Evolutionary conservation across 1,140 invertebrate genomes (phyloP).

Genomic region (Apis florea): DNA sequence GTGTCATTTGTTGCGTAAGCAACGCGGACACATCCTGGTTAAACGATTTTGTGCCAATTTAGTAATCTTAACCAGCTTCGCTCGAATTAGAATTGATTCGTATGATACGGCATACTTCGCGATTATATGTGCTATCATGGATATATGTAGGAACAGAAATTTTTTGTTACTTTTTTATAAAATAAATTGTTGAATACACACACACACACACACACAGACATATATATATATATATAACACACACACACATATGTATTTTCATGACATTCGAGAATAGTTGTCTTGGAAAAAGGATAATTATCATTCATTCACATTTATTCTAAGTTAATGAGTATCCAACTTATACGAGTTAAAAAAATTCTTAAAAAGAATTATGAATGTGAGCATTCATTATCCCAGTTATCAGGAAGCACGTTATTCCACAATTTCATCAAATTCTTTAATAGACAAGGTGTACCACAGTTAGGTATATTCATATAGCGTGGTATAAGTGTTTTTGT

Average conservation of each 20-base stretch:
- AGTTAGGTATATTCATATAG: conserved; percentile 78
- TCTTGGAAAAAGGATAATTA: background rate
- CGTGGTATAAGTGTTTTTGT: conserved; percentile 47
- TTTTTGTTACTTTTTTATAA: background rate
- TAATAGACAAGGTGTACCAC: conserved; percentile 78
- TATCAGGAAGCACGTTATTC: conserved; percentile 76
- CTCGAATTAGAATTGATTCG: conserved; percentile 61
- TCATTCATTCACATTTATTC: background rate
- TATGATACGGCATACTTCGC: conserved; percentile 28
- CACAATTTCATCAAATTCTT: conserved; percentile 75
- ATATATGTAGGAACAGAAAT: background rate
- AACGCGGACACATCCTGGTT: conserved; percentile 76
- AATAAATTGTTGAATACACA: background rate
- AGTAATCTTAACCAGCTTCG: conserved; percentile 68
- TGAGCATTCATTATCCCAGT: conserved; percentile 81
- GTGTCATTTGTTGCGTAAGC: conserved; percentile 72
- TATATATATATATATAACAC: too few species aligned
- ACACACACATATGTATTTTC: too few species aligned
- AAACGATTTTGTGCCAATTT: conserved; percentile 77
- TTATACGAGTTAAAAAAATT: too few species aligned
- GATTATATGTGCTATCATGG: background rate
- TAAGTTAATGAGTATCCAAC: too few species aligned
- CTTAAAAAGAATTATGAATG: background rate
- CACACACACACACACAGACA: too few species aligned
- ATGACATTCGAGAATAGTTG: too few species aligned